Evolutionary conservation across 2,113 vertebrate genomes (phyloP).

Genomic region (Urocolius indicus): DNA sequence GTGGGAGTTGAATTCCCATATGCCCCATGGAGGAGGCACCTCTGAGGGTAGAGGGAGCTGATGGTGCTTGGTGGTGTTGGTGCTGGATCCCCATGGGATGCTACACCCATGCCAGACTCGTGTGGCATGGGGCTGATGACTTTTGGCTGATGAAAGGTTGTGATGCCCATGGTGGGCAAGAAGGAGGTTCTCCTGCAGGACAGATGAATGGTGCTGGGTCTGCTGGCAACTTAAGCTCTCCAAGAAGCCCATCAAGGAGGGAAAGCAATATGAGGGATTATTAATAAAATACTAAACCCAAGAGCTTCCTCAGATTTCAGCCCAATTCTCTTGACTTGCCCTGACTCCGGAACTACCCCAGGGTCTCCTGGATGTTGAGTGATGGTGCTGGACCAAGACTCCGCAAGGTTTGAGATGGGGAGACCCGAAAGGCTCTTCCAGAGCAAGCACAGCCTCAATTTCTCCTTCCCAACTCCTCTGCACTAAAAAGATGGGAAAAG

Average conservation of each 20-base stretch:
- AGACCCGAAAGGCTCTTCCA: neutral
- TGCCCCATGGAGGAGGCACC: neutral
- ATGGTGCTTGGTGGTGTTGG: neutral
- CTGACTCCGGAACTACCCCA: neutral
- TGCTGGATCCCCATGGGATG: neutral
- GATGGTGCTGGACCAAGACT: neutral
- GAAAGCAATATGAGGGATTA: neutral
- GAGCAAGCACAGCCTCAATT: neutral
- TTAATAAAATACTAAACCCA: neutral
- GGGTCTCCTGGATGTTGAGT: neutral
- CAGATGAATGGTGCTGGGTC: neutral
- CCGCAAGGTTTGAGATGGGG: neutral
- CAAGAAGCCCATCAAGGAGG: neutral
- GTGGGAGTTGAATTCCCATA: neutral
- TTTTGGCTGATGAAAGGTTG: neutral
- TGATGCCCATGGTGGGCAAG: neutral
- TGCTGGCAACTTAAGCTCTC: neutral
- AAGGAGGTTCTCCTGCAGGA: neutral
- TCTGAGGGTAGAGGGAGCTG: neutral
- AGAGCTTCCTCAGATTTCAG: neutral
- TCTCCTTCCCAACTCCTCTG: neutral
- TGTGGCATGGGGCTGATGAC: fast-evolving
- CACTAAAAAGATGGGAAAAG: neutral
- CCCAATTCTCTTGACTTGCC: neutral
- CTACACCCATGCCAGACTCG: neutral